These are phyloP conservation scores for Neogobius melanostomus DNA, from an alignment of 2,113 vertebrate genomes.

Conservation along the genomic window DNA sequence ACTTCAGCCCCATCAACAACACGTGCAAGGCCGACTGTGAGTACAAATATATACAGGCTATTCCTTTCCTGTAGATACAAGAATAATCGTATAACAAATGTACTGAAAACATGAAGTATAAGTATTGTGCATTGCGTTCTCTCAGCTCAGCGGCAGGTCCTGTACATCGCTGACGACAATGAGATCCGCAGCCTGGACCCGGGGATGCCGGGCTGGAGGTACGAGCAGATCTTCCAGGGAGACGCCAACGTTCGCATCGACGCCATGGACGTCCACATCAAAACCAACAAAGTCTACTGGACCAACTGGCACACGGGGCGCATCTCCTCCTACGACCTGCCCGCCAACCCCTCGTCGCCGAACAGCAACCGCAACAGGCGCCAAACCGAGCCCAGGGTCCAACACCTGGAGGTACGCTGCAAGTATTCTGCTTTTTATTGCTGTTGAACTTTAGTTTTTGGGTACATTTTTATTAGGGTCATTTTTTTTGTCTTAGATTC, in stretches of 20 bases:
- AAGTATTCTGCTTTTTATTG: no score
- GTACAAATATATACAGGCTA: background rate
- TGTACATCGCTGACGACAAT: constrained; percentile 96
- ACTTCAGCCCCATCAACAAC: constrained; percentile 88
- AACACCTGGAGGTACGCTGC: constrained; percentile 83
- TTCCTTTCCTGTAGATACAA: background rate
- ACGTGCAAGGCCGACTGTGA: constrained; percentile 94
- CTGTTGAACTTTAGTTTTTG: no score
- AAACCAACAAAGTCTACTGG: constrained; percentile 93
- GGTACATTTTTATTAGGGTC: background rate
- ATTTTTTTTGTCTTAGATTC: constrained; percentile 77
- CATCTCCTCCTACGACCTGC: constrained; percentile 90
- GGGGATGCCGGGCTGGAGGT: constrained; percentile 87
- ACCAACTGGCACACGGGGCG: constrained; percentile 98
- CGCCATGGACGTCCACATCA: constrained; percentile 94
- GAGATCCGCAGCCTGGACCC: constrained; percentile 95
- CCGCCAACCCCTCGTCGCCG: constrained; percentile 58
- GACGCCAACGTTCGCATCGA: constrained; percentile 94
- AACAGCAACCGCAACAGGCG: constrained; percentile 87
- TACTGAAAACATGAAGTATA: no score
- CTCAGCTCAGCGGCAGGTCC: constrained; percentile 81
- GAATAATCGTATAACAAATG: no score
- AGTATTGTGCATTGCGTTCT: background rate
- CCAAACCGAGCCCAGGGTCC: constrained; percentile 84
- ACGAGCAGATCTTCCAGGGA: constrained; percentile 93